phyloP scores from a whole-genome alignment of 2,888 invertebrate genomes.

The Blomia tropicalis region DNA sequence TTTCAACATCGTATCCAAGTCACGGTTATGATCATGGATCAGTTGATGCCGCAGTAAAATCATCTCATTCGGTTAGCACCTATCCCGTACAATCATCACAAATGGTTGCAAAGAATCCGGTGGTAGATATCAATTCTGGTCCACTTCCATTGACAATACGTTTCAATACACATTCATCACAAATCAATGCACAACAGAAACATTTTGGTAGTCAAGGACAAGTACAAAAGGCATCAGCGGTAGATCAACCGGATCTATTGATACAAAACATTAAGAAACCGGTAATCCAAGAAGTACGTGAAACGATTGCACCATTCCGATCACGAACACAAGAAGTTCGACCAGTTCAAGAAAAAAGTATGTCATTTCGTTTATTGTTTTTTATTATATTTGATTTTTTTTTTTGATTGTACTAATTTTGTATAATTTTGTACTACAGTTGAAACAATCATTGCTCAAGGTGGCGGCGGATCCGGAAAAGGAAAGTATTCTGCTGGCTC shows the following conservation, averaged over 20 bases:
- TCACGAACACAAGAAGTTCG: neutral
- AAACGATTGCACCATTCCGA: neutral
- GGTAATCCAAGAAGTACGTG: neutral
- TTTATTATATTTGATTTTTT: too few relatives aligned
- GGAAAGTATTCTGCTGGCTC: neutral
- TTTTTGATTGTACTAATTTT: too few relatives aligned
- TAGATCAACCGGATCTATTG: neutral
- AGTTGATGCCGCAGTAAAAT: neutral
- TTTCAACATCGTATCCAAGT: too few relatives aligned
- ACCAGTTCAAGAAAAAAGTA: neutral
- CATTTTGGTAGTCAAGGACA: neutral
- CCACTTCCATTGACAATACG: slow-evolving; percentile 5
- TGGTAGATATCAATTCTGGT: slow-evolving; percentile 5
- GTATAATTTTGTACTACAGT: too few relatives aligned
- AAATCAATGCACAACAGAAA: neutral
- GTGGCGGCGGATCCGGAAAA: neutral
- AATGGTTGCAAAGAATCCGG: neutral
- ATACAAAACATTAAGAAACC: neutral
- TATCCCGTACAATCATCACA: neutral
- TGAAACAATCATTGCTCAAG: neutral
- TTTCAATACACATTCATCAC: slow-evolving; percentile 5
- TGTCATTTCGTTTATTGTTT: too few relatives aligned
- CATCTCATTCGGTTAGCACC: neutral
- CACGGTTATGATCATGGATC: too few relatives aligned
- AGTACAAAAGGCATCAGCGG: neutral